Base-by-base conservation (phyloP, 2,113 vertebrate species). In the Ictalurus punctatus region DNA sequence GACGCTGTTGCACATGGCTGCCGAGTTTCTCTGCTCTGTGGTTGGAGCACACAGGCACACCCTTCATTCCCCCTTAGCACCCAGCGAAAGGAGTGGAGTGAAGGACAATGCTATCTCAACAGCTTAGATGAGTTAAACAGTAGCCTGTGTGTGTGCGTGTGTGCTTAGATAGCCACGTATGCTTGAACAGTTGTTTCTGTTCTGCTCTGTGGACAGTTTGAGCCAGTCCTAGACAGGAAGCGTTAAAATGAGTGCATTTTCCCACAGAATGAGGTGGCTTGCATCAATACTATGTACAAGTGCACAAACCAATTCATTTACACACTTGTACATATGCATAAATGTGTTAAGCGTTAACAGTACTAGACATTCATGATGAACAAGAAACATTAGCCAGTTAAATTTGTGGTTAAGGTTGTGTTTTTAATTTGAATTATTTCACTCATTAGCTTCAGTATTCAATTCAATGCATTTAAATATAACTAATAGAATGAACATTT, bases 181-280 rank as follows among this genome's bases (percentile, higher is more conserved):
- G 91, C 90, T 89, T 80, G 73, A 54, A 65, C 65, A 86, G 86
- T 90, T 90, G 90, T 91, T 91, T 91, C 89, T 91, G 86, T 91
- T 91, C 90, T 86, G 83, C 90, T 91, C 88, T 86, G 71, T 81
- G 79, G 84, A 74, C 86, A 71, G 54, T 79, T 63, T 71, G 84
- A 87, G 87, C 67, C 74, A 83, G 40, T 84, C 71, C 78, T 83
- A 52, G 79, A 65, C 86, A 90, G 90, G 89, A 91, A 91, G 89
- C 54, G 6, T 83, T 79, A 61, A 76, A 88, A 37, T 59, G 27
- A 48, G 65, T 81, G 65, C 30, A 59, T 91, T 87, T 88, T 91
- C 88, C 80, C 90, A 89, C 87, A 76, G 81, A 83, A 63, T 17
- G 21, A 40, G 13, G 2, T 40, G 23, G 23, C 34, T 61, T 40